Evolutionary conservation across 2,797 vertebrate genomes (phyloP), one percentile per base, ranked within the genome.

Genomic region (Poeciliopsis turneri): DNA sequence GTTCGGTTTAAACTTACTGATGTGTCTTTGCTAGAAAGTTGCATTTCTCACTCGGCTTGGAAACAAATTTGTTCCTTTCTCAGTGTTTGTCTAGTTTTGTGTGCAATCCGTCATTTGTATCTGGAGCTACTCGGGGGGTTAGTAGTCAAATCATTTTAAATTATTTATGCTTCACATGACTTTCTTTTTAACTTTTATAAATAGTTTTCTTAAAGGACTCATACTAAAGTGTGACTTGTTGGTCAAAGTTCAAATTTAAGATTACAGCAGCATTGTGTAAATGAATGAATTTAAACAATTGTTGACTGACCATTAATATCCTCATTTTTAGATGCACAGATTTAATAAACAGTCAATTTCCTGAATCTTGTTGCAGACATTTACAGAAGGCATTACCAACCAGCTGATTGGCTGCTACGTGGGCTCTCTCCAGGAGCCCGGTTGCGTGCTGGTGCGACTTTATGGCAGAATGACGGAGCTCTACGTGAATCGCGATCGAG

Each of bases 361-460:
- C 28, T 61, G 25, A 46, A 46, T 68, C 23, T 76, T 9, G 15
- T 59, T 28, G 70, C 88, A 96, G 96, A 89, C 78, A 0, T 96
- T 96, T 84, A 96, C 96, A 11, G 95, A 96, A 15, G 96, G 96
- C 79, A 93, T 96, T 82, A 96, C 95, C 69, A 96, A 96, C 90
- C 94, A 94, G 85, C 88, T 96, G 77, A 89, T 95, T 0, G 95
- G 95, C 82, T 96, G 96, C 82, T 94, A 79, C 15, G 84, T 95
- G 81, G 94, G 93, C 25, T 87, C 92, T 0, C 79, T 91, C 2
- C 88, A 89, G 76, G 93, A 94, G 28, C 64, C 84, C 0, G 93
- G 91, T 1, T 87, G 92, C 16, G 91, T 96, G n/a, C 90, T 96
- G 55, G 95, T 96, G 55, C 90, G 96, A 0, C 84, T 96, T 0